These are phyloP conservation scores for Chromobotia macracanthus DNA, from an alignment of 2,797 vertebrate species.

Conservation along the genomic window DNA sequence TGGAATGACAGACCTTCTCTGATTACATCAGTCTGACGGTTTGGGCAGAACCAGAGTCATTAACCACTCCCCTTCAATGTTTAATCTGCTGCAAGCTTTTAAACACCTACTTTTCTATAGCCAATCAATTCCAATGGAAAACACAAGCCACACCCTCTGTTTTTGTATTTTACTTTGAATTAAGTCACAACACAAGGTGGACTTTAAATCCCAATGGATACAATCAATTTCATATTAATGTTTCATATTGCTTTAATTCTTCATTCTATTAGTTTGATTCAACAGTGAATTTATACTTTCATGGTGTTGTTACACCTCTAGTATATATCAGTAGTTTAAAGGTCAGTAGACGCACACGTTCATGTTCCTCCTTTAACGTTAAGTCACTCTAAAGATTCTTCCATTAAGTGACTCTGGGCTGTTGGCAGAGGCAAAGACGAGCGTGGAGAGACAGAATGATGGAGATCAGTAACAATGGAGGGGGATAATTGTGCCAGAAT, in stretches of 20 bases:
- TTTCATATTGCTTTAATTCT: neutral
- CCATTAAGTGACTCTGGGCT: constrained; percentile 50
- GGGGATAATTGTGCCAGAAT: constrained; percentile 63
- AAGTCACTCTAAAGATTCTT: constrained; percentile 47
- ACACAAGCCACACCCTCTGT: no score
- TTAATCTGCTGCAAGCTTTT: no score
- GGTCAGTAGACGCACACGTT: constrained; percentile 9
- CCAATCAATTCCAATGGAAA: no score
- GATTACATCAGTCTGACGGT: no score
- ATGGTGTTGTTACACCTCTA: neutral
- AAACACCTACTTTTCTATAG: no score
- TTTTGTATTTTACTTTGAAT: no score
- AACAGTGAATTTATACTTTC: neutral
- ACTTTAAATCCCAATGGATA: no score
- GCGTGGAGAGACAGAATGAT: constrained; percentile 49
- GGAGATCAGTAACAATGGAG: constrained; percentile 64
- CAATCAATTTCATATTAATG: no score
- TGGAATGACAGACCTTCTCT: no score
- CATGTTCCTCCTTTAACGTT: neutral
- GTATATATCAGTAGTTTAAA: constrained; percentile 26
- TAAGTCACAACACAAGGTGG: no score
- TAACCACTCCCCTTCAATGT: no score
- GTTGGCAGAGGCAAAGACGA: constrained; percentile 39
- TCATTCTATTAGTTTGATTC: neutral
- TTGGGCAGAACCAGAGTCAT: no score